Evolutionary conservation across 1,140 invertebrate genomes (phyloP), one percentile per base, ranked within the genome.

Genomic region (Conus betulinus): DNA sequence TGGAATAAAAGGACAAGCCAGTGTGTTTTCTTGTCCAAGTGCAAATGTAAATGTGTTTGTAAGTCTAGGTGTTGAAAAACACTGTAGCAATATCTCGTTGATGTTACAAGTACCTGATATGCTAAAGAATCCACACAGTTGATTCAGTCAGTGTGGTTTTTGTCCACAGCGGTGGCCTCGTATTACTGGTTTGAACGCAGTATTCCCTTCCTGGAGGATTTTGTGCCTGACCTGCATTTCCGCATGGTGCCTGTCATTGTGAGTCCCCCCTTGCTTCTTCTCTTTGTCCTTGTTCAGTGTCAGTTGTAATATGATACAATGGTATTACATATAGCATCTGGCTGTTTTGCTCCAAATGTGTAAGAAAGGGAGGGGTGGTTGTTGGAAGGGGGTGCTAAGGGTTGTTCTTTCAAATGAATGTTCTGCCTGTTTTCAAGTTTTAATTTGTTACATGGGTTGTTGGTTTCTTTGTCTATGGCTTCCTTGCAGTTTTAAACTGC

Each of bases 181-280:
- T 96, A 94, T 89, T 96, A 93, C 90, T 95, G 94, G 92, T 96
- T 96, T 91, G 94, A 92, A 23, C 92, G 94, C 55, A 87, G 93
- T 88, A 90, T 96, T 84, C 91, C 91, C 84, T 89, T 92, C 83
- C 90, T 94, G 71, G 83, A 89, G 13, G 86, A 92, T 51, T 91
- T 91, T 79, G 87, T 92, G 10, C 96, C 96, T 11, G 90, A 92
- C 53, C 94, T 97, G 17, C 96, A 97, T 90, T 97, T 96, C 93
- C 96, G 96, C 88, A 95, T 96, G 63, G 92, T 95, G 52, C 95
- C 96, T 83, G 93, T 96, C 57, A 93, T 96, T 88, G 94, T 96
- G 91, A 94, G 94, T 93, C 51, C 10, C 78, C 51, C 20, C 11
- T 27, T 11, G 8, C 78, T 79, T 39, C 51, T 5, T 5, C 5